phyloP scores from a whole-genome alignment of 2,797 vertebrate genomes.

The Eospalax fontanierii region DNA sequence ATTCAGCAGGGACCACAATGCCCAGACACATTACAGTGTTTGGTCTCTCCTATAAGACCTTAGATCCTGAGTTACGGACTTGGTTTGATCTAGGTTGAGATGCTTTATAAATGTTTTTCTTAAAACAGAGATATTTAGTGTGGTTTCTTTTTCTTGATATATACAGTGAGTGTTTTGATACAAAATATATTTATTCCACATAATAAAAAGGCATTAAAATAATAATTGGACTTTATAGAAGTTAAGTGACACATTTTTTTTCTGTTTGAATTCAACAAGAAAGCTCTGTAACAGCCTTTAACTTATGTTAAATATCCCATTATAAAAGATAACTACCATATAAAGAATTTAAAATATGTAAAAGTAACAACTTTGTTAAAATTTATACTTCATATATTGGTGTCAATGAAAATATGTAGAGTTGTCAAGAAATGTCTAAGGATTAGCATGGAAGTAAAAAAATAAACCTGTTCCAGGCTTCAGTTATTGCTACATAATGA shows the following conservation, averaged over 20 bases:
- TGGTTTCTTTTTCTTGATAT: slow-evolving; percentile 76
- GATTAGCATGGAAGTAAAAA: slow-evolving; percentile 74
- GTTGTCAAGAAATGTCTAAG: slow-evolving; percentile 78
- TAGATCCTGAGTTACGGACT: slow-evolving; percentile 65
- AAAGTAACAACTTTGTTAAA: slow-evolving; percentile 85
- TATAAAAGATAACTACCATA: slow-evolving; percentile 89
- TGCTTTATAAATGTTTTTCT: slow-evolving; percentile 67
- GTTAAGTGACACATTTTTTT: slow-evolving; percentile 69
- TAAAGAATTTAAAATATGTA: slow-evolving; percentile 85
- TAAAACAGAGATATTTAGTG: slow-evolving; percentile 70
- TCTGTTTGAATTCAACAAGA: slow-evolving; percentile 75
- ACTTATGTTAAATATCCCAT: slow-evolving; percentile 76
- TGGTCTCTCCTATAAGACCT: slow-evolving; percentile 49
- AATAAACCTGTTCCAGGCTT: slow-evolving; percentile 72
- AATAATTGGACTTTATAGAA: slow-evolving; percentile 81
- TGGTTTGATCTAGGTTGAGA: slow-evolving; percentile 58
- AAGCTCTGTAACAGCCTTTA: slow-evolving; percentile 81
- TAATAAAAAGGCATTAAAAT: slow-evolving; percentile 85
- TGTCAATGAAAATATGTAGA: slow-evolving; percentile 85
- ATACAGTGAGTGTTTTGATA: slow-evolving; percentile 84
- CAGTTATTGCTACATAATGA: slow-evolving; percentile 86
- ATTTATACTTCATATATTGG: slow-evolving; percentile 85
- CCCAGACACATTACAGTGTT: neutral
- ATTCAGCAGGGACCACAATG: neutral
- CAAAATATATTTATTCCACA: slow-evolving; percentile 86